Base-by-base conservation (phyloP, 2,113 vertebrate species). In the Muntiacus reevesi region DNA sequence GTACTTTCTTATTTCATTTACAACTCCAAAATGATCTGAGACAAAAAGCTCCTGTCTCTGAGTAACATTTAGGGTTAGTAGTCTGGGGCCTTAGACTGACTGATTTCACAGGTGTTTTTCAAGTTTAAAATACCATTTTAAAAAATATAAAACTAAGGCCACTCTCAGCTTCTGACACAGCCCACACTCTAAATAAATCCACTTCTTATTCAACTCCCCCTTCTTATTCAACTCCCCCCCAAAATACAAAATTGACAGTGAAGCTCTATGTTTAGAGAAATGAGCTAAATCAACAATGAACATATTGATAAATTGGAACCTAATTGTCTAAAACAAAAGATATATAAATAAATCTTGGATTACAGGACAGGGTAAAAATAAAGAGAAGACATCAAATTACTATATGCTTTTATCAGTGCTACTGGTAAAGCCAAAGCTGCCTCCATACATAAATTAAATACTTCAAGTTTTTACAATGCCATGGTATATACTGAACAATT, bases 261-360 rank as follows among this genome's bases (percentile, higher is more conserved):
- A 95, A 91, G 19, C 33, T 83, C 15, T 27, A 8, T 13, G 27
- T 54, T 95, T 81, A 52, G 14, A 91, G 21, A 92, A 76, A 28
- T 90, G 33, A 88, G 36, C 33, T 94, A 94, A 92, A 97, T 78
- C 60, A 91, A 17, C 71, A 96, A 50, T 74, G 13, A 76, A 83
- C 43, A 87, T 74, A 6, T 9, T 64, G 33, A 64, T 59, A 59
- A 8, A 89, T 87, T 28, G 11, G 2, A 40, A 86, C 43, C 36
- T 40, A 14, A 79, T 23, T 59, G 36, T 28, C 88, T 36, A n/a
- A 78, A 59, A 60, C 71, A 94, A 84, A 85, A 78, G 17, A 50
- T 28, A 71, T 15, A 43, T 64, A 83, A 64, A 83, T 88, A 87
- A 64, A 78, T 91, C 33, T 64, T 79, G 16, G 10, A 57, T 90